phyloP scores from a whole-genome alignment of 2,797 vertebrate genomes.

The Octomys mimax region DNA sequence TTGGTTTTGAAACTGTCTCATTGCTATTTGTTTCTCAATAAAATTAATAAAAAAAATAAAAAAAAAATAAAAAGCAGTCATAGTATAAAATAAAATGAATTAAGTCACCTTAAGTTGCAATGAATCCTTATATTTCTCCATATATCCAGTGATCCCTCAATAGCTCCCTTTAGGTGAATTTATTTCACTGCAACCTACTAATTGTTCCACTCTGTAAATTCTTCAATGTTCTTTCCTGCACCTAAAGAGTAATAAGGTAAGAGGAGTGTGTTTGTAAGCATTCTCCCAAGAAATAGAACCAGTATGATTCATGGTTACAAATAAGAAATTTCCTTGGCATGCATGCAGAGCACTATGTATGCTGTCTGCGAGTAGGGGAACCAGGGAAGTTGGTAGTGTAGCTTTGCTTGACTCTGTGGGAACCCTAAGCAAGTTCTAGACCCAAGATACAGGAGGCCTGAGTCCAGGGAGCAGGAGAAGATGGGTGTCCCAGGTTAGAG shows the following conservation, averaged over 20 bases:
- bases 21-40: no score
- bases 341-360: background rate
- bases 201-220: background rate
- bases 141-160: background rate
- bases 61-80: no score
- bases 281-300: background rate
- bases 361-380: background rate
- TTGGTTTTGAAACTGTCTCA: no score
- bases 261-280: background rate
- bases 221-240: background rate
- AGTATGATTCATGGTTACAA: background rate
- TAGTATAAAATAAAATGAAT: no score
- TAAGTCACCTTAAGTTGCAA: constrained; percentile 23
- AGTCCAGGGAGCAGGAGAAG: background rate
- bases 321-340: background rate
- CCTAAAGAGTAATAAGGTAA: constrained; percentile 3
- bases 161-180: constrained; percentile 6
- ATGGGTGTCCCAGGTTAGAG: background rate
- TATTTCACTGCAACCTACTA: background rate
- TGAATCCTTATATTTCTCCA: background rate
- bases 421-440: background rate
- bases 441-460: background rate
- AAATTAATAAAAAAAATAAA: no score
- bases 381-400: background rate
- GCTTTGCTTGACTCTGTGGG: background rate